Base-by-base conservation (phyloP, 2,797 vertebrate species). In the Lepilemur septentrionalis region DNA sequence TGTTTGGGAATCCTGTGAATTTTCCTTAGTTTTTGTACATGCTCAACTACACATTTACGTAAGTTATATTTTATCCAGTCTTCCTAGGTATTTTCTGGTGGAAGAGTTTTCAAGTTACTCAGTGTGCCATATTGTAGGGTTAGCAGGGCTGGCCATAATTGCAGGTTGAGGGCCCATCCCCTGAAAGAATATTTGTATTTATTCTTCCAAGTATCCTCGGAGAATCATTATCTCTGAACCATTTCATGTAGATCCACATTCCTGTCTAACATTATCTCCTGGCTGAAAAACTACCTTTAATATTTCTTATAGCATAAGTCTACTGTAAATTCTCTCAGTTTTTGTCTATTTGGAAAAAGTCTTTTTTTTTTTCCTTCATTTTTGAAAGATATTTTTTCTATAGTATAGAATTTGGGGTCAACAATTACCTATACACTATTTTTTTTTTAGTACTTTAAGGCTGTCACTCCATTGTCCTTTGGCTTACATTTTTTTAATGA, bases 341-440 rank as follows among this genome's bases (percentile, higher is more conserved):
- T 93, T 81, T 85, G 38, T 50, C 41, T 78, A 32, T 65, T 25
- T 89, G 41, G 70, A 91, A 82, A 73, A 78, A 25, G 17, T 41
- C 18, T 75, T 48, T 69, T 67, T 50, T 20, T 76, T 79, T 96
- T 95, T n/a, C 30, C 59, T 82, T 92, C 35, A 61, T 81, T 93
- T 92, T 76, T 89, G 38, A 59, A 78, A 85, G 28, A 12, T 59
- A 72, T 67, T 87, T 94, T 92, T 48, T 92, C 91, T 89, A 28
- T 48, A 50, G 4, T 38, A 11, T 87, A 73, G 25, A 91, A 87
- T 82, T 82, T 28, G 73, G 70, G 41, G 9, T 50, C 35, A 38
- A 86, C 13, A 23, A 17, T 92, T 79, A 8, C 41, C 8, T 48
- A 55, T 32, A 67, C 1, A 50, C 1, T 32, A 28, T 81, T 63